Percentiles rank a stretch among this genome's conserved stretches.
Evolutionary conservation across 2,797 vertebrate species (phyloP).

Genomic region (Varecia variegata): DNA sequence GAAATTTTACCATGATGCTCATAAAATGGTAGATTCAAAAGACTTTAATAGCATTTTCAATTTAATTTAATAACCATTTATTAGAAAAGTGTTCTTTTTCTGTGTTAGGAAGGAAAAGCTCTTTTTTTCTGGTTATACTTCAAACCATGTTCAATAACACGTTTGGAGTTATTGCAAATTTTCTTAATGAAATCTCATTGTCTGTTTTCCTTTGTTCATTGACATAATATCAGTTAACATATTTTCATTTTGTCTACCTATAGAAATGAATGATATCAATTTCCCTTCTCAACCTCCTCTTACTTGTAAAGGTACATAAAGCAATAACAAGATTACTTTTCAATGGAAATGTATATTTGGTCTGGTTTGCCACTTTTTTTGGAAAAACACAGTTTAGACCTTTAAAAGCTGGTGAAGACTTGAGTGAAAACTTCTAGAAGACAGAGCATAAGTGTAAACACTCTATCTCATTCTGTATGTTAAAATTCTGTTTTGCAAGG

Average conservation of each 20-base stretch:
- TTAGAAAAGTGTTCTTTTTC: background rate
- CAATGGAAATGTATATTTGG: background rate
- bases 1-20: background rate
- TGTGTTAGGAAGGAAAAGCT: background rate
- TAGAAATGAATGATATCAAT: background rate
- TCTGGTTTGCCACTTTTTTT: background rate
- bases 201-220: background rate
- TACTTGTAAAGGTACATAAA: background rate
- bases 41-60: slow-evolving; percentile 6
- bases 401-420: background rate
- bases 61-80: background rate
- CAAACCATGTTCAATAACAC: background rate
- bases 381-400: background rate
- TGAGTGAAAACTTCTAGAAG: background rate
- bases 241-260: background rate
- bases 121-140: background rate
- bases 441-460: background rate
- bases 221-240: background rate
- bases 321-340: background rate
- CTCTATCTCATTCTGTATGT: background rate
- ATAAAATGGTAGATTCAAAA: background rate
- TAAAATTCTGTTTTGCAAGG: background rate
- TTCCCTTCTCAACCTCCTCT: background rate
- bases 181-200: slow-evolving; percentile 27
- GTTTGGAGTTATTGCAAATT: background rate